Conservation (phyloP, 2,888 invertebrate species). For the Epistrophe grossulariae region DNA sequence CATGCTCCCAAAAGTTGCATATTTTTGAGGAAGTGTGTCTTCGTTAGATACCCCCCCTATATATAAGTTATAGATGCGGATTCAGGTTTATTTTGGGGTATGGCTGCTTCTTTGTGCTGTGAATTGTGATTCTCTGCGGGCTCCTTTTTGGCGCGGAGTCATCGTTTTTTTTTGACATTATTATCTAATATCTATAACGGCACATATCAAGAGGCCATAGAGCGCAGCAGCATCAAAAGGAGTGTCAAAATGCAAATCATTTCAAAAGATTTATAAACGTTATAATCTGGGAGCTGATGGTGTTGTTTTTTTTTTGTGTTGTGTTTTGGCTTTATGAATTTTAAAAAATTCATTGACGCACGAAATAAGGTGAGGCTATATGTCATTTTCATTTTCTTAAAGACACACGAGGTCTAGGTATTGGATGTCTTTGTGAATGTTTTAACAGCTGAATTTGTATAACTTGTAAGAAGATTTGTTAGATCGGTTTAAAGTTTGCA, state of each 20-base stretch:
- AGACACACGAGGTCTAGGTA: slow-evolving; percentile 51
- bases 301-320: neutral
- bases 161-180: slow-evolving; percentile 54
- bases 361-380: slow-evolving; percentile 49
- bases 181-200: slow-evolving; percentile 74
- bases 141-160: slow-evolving; percentile 32
- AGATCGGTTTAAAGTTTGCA: neutral
- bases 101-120: slow-evolving; percentile 18
- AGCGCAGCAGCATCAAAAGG: slow-evolving; percentile 34
- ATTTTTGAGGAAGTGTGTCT: slow-evolving; percentile 36
- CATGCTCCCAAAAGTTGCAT: slow-evolving; percentile 17
- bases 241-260: slow-evolving; percentile 71
- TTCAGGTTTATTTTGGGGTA: slow-evolving; percentile 15
- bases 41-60: neutral
- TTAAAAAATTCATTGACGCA: slow-evolving; percentile 44
- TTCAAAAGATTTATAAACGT: slow-evolving; percentile 1
- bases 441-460: neutral
- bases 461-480: slow-evolving; percentile 36
- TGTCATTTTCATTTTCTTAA: neutral
- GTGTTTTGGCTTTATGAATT: neutral
- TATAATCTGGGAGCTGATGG: slow-evolving; percentile 44
- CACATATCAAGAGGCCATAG: slow-evolving; percentile 33
- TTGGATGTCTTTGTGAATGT: slow-evolving; percentile 30
- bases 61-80: neutral
- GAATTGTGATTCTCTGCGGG: neutral